Evolutionary conservation across 1,140 invertebrate species (phyloP).

Genomic region (Nephila pilipes): DNA sequence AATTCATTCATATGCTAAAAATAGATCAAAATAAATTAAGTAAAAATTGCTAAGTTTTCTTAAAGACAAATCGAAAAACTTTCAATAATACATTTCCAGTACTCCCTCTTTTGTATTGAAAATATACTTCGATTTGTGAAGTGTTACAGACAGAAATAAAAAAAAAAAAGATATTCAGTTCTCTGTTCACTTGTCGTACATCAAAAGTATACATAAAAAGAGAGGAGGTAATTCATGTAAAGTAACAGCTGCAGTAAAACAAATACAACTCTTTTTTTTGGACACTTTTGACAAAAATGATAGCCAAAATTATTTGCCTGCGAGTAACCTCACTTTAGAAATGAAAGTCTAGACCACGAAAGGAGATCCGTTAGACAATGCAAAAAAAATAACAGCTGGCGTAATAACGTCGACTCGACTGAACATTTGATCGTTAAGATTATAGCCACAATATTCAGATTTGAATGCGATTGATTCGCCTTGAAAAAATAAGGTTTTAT

Average conservation of each 20-base stretch:
- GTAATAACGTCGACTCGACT: not conserved
- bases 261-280: not conserved
- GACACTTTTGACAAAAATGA: slow-evolving; percentile 26
- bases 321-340: not conserved
- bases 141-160: not conserved
- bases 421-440: not conserved
- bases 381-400: not conserved
- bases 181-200: not conserved
- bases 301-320: not conserved
- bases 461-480: not conserved
- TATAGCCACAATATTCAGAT: not conserved
- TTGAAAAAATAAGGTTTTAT: not conserved
- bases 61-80: not conserved
- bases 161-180: not conserved
- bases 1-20: not conserved
- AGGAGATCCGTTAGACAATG: slow-evolving; percentile 12
- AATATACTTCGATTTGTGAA: not conserved
- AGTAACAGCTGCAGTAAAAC: not conserved
- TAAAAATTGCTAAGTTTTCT: not conserved
- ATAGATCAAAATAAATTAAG: too few species aligned
- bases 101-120: not conserved
- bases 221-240: not conserved
- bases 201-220: not conserved
- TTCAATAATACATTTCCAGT: not conserved
- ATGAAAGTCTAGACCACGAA: not conserved